Conservation (phyloP, 2,113 vertebrate species). For the rabbit (Oryctolagus cuniculus) region mOryCun1.1 NC_091434.1:111354501-111355000, state of each 20-base stretch:
- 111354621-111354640: neutral
- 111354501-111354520: slow-evolving; percentile 30
- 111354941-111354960: slow-evolving; percentile 64
- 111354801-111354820: slow-evolving; percentile 95
- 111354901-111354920: slow-evolving; percentile 98
- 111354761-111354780: slow-evolving; percentile 88
- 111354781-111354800: slow-evolving; percentile 96
- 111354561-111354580: slow-evolving; percentile 40
- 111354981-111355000: slow-evolving; percentile 1
- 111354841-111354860: slow-evolving; percentile 99
- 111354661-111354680: slow-evolving; percentile 16
- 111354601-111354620: slow-evolving; percentile 46
- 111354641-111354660: slow-evolving; percentile 54
- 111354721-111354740: neutral
- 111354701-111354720: neutral
- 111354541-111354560: slow-evolving; percentile 27
- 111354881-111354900: slow-evolving; percentile 96
- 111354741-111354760: slow-evolving; percentile 36
- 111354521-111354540: slow-evolving; percentile 53
- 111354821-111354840: slow-evolving; percentile 96
- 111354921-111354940: slow-evolving; percentile 94
- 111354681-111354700: slow-evolving; percentile 56
- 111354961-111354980: slow-evolving; percentile 18
- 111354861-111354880: slow-evolving; percentile 94
- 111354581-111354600: neutral